Conservation (phyloP, 2,113 vertebrate species). For the Sinocyclocheilus anophthalmus region DNA sequence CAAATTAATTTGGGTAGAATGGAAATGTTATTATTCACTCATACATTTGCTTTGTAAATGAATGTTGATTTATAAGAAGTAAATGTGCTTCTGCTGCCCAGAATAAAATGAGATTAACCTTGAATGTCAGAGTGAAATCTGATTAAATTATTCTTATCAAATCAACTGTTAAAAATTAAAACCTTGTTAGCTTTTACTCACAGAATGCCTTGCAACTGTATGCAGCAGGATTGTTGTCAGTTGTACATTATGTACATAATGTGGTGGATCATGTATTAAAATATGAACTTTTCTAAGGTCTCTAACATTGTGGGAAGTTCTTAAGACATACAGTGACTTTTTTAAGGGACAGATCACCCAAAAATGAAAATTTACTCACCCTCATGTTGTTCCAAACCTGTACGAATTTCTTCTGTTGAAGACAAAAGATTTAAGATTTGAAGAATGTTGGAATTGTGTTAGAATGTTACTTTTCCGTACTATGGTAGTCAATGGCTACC, state of each 20-base stretch:
- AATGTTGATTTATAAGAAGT: neutral
- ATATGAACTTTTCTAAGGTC: neutral
- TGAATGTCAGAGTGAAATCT: slow-evolving; percentile 6
- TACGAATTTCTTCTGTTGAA: too few species aligned
- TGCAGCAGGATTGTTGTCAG: neutral
- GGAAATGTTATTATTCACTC: neutral
- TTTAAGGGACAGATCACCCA: neutral
- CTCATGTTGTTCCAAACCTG: too few species aligned
- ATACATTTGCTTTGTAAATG: neutral
- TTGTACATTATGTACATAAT: neutral
- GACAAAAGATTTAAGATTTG: too few species aligned
- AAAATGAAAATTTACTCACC: too few species aligned
- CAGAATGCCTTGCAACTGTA: neutral
- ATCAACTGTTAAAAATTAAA: slow-evolving; percentile 4
- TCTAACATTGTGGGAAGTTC: neutral
- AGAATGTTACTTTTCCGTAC: too few species aligned
- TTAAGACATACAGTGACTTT: neutral
- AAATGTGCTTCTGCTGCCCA: slow-evolving; percentile 2
- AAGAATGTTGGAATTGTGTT: too few species aligned
- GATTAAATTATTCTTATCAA: neutral
- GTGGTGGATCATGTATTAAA: neutral
- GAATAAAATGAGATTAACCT: neutral
- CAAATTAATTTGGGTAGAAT: neutral
- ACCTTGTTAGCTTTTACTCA: neutral
- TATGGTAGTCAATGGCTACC: too few species aligned